Conservation (phyloP, 2,888 invertebrate species). For the Lucinisca nassula region DNA sequence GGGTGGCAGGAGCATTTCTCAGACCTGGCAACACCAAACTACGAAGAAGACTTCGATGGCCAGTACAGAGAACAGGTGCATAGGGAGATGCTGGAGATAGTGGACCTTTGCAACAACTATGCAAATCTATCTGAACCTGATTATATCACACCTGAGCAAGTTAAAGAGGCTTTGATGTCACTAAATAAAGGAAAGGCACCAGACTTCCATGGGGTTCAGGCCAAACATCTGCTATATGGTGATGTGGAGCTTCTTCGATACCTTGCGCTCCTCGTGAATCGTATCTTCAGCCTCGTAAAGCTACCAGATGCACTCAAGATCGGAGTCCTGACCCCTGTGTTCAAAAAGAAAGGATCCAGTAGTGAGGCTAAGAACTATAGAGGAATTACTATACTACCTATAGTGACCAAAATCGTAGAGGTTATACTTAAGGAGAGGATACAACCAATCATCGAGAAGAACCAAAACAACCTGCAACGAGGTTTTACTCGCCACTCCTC, state of each 20-base stretch:
- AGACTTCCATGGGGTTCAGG: background rate
- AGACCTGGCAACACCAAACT: background rate
- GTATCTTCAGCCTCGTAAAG: background rate
- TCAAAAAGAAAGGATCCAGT: background rate
- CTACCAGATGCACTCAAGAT: background rate
- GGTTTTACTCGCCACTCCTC: slow-evolving; percentile 22
- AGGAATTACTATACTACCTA: slow-evolving; percentile 3
- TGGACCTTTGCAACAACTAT: background rate
- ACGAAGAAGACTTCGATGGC: background rate
- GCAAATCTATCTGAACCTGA: too few relatives aligned
- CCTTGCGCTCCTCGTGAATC: background rate
- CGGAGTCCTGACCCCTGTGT: slow-evolving; percentile 10
- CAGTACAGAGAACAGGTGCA: background rate
- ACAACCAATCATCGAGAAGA: background rate
- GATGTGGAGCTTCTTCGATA: background rate
- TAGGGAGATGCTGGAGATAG: background rate
- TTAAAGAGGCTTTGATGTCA: background rate
- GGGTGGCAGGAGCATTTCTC: slow-evolving; percentile 8
- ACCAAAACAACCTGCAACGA: slow-evolving; percentile 29
- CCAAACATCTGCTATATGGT: background rate
- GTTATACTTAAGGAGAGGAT: background rate
- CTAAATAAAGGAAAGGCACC: slow-evolving; percentile 7
- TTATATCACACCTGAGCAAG: background rate
- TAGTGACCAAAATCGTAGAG: slow-evolving; percentile 17
- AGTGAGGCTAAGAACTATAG: background rate